Conservation (phyloP, 2,888 invertebrate genomes). For the Marronus borbonicus region DNA sequence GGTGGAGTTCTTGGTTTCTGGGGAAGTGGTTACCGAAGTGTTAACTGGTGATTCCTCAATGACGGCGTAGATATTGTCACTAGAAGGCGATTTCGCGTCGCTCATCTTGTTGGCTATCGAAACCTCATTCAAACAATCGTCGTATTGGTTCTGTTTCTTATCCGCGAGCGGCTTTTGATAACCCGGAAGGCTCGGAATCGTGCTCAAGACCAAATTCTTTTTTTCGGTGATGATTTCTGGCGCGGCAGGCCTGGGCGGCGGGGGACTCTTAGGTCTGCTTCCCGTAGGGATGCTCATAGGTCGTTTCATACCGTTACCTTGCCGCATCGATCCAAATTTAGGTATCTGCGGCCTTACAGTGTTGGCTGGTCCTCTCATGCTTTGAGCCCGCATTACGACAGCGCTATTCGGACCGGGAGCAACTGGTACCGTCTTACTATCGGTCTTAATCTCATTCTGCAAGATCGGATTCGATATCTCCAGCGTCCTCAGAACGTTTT, state of each 20-base stretch:
- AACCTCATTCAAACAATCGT: slow-evolving; percentile 83
- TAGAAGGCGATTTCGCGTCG: slow-evolving; percentile 74
- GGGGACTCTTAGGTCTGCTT: slow-evolving; percentile 82
- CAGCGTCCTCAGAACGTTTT: slow-evolving; percentile 80
- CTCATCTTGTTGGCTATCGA: slow-evolving; percentile 77
- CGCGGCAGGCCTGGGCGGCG: slow-evolving; percentile 80
- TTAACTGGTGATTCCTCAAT: slow-evolving; percentile 82
- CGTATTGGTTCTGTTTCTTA: slow-evolving; percentile 76
- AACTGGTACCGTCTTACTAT: slow-evolving; percentile 76
- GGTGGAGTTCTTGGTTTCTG: slow-evolving; percentile 64
- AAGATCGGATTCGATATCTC: slow-evolving; percentile 90
- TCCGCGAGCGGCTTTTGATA: slow-evolving; percentile 73
- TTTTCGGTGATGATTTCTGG: slow-evolving; percentile 66
- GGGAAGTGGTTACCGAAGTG: slow-evolving; percentile 68
- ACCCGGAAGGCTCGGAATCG: slow-evolving; percentile 72
- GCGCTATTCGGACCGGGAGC: slow-evolving; percentile 74
- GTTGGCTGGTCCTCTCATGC: slow-evolving; percentile 80
- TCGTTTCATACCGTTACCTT: slow-evolving; percentile 77
- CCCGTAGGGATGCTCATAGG: slow-evolving; percentile 82
- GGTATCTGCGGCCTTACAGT: slow-evolving; percentile 76
- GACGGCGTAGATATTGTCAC: slow-evolving; percentile 89
- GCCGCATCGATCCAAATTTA: slow-evolving; percentile 88
- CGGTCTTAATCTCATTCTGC: slow-evolving; percentile 78
- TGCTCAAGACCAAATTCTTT: slow-evolving; percentile 52
- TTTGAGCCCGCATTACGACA: slow-evolving; percentile 85